These are phyloP conservation scores for Aplidium turbinatum DNA, from an alignment of 23 tunicate genomes.

Conservation along the genomic window DNA sequence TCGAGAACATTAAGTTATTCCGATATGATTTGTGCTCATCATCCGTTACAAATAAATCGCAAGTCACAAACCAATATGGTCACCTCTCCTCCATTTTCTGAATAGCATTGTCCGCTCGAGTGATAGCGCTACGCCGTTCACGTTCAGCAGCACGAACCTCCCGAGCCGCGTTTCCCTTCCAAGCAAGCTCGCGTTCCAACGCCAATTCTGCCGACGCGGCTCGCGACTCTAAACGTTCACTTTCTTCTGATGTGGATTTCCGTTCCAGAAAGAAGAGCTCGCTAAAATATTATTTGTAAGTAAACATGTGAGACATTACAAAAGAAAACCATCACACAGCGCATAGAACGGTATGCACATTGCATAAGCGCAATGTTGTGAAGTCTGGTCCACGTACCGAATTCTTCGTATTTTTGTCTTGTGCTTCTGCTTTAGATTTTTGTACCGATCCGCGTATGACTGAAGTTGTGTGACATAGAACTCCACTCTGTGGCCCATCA, in stretches of 20 bases:
- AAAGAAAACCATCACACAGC: background rate
- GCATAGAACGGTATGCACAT: background rate
- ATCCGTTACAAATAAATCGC: no score
- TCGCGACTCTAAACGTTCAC: slow-evolving; percentile 48
- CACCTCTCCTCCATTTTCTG: slow-evolving; percentile 62
- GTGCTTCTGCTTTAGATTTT: slow-evolving; percentile 70
- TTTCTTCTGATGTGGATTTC: slow-evolving; percentile 62
- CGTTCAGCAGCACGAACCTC: slow-evolving; percentile 55
- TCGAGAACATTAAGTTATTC: no score
- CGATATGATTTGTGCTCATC: no score
- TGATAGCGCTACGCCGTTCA: slow-evolving; percentile 65
- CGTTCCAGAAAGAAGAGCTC: slow-evolving; percentile 67
- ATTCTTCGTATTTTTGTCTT: slow-evolving; percentile 70
- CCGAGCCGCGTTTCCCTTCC: slow-evolving; percentile 69
- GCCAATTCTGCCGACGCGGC: slow-evolving; percentile 51
- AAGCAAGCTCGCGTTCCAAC: slow-evolving; percentile 50
- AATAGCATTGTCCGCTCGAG: slow-evolving; percentile 41
- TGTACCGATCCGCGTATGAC: slow-evolving; percentile 48
- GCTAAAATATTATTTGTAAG: slow-evolving; percentile 12
- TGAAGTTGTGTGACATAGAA: slow-evolving; percentile 41
- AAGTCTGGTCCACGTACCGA: slow-evolving; percentile 26
- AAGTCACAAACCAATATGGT: no score
- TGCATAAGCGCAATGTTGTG: background rate
- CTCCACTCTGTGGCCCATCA: slow-evolving; percentile 50
- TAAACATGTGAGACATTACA: background rate